A percentile compares a stretch with the other conserved stretches of the same genome.
These are phyloP conservation scores for Plemyria rubiginata DNA, from an alignment of 2,888 invertebrate species.

Conservation along the genomic window DNA sequence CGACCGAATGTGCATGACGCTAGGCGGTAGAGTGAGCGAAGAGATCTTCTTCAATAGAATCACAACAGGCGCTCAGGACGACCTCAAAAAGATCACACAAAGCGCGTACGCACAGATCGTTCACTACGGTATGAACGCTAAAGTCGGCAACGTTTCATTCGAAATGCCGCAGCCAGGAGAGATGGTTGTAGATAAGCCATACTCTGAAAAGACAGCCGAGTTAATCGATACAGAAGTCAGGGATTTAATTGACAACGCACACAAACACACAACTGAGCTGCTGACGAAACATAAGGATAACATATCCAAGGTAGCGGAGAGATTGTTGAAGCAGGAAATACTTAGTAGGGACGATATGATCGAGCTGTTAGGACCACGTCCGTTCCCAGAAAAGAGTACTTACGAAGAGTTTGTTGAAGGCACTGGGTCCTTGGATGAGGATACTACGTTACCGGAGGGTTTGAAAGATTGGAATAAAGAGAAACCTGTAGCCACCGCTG, in stretches of 20 bases:
- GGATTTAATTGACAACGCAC: slow-evolving; percentile 85
- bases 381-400: slow-evolving; percentile 99
- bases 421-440: slow-evolving; percentile 98
- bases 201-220: slow-evolving; percentile 98
- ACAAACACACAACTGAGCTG: slow-evolving; percentile 91
- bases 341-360: slow-evolving; percentile 99
- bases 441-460: slow-evolving; percentile 97
- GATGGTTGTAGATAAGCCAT: slow-evolving; percentile 97
- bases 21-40: slow-evolving; percentile 99
- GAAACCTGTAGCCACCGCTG: slow-evolving; percentile 58
- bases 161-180: slow-evolving; percentile 97
- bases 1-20: slow-evolving; percentile 99
- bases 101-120: slow-evolving; percentile 99
- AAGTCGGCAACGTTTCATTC: slow-evolving; percentile 98
- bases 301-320: slow-evolving; percentile 94
- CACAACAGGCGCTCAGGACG: slow-evolving; percentile 99
- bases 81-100: slow-evolving; percentile 98
- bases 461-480: slow-evolving; percentile 97
- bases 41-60: slow-evolving; percentile 98
- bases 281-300: slow-evolving; percentile 92
- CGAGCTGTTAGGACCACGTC: slow-evolving; percentile 95
- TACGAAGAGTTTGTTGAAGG: slow-evolving; percentile 99
- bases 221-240: slow-evolving; percentile 96
- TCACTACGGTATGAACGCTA: slow-evolving; percentile 98
- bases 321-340: slow-evolving; percentile 96